A percentile compares a stretch with the other conserved stretches of the same genome.
Conservation (phyloP, 1,140 invertebrate species). For the Odontomachus brunneus region DNA sequence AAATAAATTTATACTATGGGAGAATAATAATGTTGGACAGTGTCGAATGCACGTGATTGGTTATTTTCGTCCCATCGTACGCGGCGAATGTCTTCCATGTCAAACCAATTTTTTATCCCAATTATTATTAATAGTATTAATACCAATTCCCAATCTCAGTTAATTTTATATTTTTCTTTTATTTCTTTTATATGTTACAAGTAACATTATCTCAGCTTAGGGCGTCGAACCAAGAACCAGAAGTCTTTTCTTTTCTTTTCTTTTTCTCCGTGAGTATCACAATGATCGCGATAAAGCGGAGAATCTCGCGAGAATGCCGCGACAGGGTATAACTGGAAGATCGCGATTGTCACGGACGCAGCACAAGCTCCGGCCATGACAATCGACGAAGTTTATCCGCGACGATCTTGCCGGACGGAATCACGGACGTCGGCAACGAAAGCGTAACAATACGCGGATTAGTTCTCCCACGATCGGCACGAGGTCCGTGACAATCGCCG, state of each 20-base stretch:
- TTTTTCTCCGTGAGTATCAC: not conserved
- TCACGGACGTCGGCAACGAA: constrained; percentile 64
- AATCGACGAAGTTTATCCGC: constrained; percentile 32
- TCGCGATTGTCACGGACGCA: constrained; percentile 50
- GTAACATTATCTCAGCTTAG: too few species aligned
- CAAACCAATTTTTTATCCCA: too few species aligned
- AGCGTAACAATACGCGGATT: constrained; percentile 68
- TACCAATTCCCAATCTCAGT: too few species aligned
- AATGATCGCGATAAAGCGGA: not conserved
- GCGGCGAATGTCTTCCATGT: too few species aligned
- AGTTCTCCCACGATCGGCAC: constrained; percentile 79
- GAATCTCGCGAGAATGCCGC: not conserved
- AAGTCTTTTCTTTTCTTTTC: not conserved
- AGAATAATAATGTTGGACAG: too few species aligned
- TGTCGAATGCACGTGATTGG: too few species aligned
- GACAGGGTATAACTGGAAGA: not conserved
- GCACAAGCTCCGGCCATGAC: constrained; percentile 54
- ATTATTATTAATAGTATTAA: too few species aligned
- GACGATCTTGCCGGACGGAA: constrained; percentile 66
- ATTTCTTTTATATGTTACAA: too few species aligned
- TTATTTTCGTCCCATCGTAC: too few species aligned
- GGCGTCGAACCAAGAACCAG: too few species aligned
- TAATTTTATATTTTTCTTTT: too few species aligned
- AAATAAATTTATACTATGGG: too few species aligned
- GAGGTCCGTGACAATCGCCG: constrained; percentile 77